These are phyloP conservation scores for Embiotoca jacksoni DNA, from an alignment of 2,113 vertebrate species.

Conservation along the genomic window DNA sequence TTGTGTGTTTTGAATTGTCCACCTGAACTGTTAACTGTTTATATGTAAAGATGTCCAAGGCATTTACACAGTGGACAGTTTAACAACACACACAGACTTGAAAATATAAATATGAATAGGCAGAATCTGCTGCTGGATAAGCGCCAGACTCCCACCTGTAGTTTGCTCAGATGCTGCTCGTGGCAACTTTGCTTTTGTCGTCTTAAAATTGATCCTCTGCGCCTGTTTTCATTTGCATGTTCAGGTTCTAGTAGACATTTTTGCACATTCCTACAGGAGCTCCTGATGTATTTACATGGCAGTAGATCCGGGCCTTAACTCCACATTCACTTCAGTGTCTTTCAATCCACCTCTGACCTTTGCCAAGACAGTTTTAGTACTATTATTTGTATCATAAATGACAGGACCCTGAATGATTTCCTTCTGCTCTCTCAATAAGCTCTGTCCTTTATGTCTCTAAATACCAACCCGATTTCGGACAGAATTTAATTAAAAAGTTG, in stretches of 20 bases:
- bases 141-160: neutral
- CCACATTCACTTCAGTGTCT: constrained; percentile 64
- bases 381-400: constrained; percentile 16
- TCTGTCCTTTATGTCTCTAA: constrained; percentile 27
- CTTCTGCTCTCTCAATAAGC: constrained; percentile 4
- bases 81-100: constrained; percentile 11
- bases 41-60: neutral
- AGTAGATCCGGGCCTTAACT: constrained; percentile 63
- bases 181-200: constrained; percentile 27
- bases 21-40: neutral
- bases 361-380: constrained; percentile 51
- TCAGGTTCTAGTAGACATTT: neutral
- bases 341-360: constrained; percentile 63
- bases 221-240: constrained; percentile 51
- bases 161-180: constrained; percentile 18
- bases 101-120: constrained; percentile 12
- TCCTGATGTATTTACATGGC: constrained; percentile 11
- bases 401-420: constrained; percentile 30
- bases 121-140: constrained; percentile 36
- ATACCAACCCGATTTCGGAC: constrained; percentile 19
- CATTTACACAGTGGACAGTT: neutral
- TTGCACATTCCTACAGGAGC: constrained; percentile 16
- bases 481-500: constrained; percentile 14
- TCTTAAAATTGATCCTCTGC: constrained; percentile 25
- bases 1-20: neutral